Percentiles rank a stretch among this genome's conserved stretches.
Evolutionary conservation across 2,888 invertebrate species (phyloP).

Genomic region (Mesorhabditis belari): DNA sequence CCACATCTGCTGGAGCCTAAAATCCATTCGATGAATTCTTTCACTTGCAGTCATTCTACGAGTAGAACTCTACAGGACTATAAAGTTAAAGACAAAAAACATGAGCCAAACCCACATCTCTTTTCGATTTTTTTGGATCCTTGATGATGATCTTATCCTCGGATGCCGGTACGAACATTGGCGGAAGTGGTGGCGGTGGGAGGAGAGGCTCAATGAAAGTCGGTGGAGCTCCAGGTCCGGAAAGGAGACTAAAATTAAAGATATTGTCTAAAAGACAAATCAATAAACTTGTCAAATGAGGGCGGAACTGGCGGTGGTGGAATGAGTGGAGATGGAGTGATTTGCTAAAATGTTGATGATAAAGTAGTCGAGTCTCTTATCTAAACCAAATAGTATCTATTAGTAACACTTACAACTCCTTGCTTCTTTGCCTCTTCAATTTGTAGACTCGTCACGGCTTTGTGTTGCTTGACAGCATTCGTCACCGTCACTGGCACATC

Average conservation of each 20-base stretch:
- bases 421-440: conserved; percentile 14
- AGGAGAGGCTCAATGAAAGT: conserved; percentile 15
- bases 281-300: background rate
- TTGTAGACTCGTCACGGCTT: conserved; percentile 25
- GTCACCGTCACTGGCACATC: conserved; percentile 22
- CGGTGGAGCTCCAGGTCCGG: conserved; percentile 6
- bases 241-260: conserved; percentile 9
- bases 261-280: too few relatives aligned
- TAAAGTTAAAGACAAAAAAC: too few relatives aligned
- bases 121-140: conserved; percentile 10
- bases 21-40: conserved; percentile 3
- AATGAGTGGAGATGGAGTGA: background rate
- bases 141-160: conserved; percentile 22
- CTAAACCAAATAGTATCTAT: too few relatives aligned
- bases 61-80: too few relatives aligned
- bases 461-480: conserved; percentile 23
- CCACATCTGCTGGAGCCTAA: conserved; percentile 13
- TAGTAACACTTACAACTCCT: conserved; percentile 13
- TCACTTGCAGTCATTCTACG: too few relatives aligned
- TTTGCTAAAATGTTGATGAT: too few relatives aligned
- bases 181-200: conserved; percentile 24
- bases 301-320: background rate
- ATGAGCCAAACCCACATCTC: background rate
- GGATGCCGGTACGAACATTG: conserved; percentile 11
- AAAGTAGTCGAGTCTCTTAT: too few relatives aligned